phyloP scores from a whole-genome alignment of 2,888 invertebrate genomes.

The Thecophora atra region DNA sequence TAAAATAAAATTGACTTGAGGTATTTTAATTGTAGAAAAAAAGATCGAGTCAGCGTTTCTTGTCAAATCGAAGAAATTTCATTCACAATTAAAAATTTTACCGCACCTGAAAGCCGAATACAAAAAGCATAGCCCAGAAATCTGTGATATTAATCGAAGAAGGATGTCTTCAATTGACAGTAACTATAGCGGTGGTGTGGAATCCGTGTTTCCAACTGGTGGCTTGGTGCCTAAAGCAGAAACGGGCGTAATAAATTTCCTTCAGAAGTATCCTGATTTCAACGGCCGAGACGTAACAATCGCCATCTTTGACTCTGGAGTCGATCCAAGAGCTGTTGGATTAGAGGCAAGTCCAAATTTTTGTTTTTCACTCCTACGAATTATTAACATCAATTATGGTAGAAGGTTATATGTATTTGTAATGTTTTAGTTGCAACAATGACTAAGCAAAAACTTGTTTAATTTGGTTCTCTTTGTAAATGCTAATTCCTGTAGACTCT shows the following conservation, averaged over 20 bases:
- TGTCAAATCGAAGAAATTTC: not conserved
- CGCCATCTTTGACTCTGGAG: conserved; percentile 97
- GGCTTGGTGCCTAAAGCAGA: conserved; percentile 93
- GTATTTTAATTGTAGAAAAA: conserved; percentile 19
- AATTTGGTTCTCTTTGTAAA: not conserved
- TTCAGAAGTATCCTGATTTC: conserved; percentile 86
- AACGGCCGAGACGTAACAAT: conserved; percentile 93
- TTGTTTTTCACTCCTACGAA: not conserved
- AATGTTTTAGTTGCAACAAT: not conserved
- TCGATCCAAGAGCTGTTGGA: conserved; percentile 95
- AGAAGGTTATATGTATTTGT: not conserved
- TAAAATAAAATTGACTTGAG: not conserved
- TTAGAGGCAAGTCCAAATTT: conserved; percentile 84
- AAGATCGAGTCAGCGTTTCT: conserved; percentile 13
- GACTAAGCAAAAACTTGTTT: too few species aligned
- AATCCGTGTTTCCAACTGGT: conserved; percentile 81
- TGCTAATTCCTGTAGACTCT: conserved; percentile 74
- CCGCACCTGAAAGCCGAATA: conserved; percentile 16
- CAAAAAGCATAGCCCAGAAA: conserved; percentile 37
- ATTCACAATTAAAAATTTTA: conserved; percentile 1
- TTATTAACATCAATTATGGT: conserved; percentile 23
- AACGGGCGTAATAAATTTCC: conserved; percentile 87
- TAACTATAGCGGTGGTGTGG: conserved; percentile 63
- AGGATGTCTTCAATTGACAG: conserved; percentile 38
- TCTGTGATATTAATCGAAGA: not conserved